Base-by-base conservation (phyloP, 2,888 invertebrate species). In the Nematopogon swammerdamellus region DNA sequence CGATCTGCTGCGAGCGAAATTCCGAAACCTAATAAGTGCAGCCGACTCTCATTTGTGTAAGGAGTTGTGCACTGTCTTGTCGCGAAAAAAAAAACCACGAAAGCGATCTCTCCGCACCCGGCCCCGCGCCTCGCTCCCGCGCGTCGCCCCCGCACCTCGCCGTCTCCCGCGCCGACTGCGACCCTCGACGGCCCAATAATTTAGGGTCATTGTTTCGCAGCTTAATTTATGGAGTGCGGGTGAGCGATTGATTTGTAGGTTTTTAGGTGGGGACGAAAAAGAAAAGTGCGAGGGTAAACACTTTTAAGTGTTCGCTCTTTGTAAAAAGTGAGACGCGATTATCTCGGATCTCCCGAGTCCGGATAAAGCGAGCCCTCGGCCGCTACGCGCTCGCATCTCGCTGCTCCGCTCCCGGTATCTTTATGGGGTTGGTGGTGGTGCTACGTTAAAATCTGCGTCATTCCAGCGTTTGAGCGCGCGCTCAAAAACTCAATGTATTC, bases 161-260 rank as follows among this genome's bases (percentile, higher is more conserved):
- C 36, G 25, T 8, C 25, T 4, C 5, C n/a, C 36, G 11, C 6
- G 8, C 8, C 36, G 8, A n/a, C 36, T 14, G 11, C 36, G 36
- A 36, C 36, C 36, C 36, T 62, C 64, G 72, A 70, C 71, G 72
- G 70, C 63, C 69, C 71, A 70, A 77, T 73, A 76, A 76, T 75
- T 76, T 76, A 76, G 73, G 74, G 76, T 76, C 77, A 76, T 76
- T 75, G 76, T 75, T 76, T 70, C 72, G 64, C 60, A 61, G 59
- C 67, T 72, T 76, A 77, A 79, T 79, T 77, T 77, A 77, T 76
- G 72, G 76, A 72, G 75, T 76, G 75, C 69, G 73, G 68, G 66
- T 59, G 66, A 60, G 60, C 71, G 76, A 76, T 75, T 77, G 77
- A 77, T 76, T 75, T 74, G 75, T 75, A 71, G 74, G 71, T 68